Evolutionary conservation across 2,888 invertebrate species (phyloP), one percentile per base, ranked within the genome.

Genomic region (Phymatocera aterrima): DNA sequence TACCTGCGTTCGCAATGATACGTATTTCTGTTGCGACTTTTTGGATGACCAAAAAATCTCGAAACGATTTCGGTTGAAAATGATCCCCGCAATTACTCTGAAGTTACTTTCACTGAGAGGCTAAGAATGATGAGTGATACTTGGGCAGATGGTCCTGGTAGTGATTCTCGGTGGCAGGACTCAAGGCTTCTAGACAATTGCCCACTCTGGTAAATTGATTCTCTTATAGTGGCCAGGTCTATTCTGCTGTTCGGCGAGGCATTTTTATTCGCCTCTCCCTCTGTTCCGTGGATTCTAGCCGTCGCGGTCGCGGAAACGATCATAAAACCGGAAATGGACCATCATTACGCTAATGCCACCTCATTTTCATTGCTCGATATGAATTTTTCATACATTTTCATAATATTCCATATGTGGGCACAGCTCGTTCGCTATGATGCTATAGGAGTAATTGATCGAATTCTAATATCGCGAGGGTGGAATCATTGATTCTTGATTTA

Each of bases 171-270:
- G 21, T 64, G 34, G 65, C 31, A 64, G 61, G n/a, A n/a, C n/a
- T 18, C 21, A 40, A 43, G 68, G 37, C 54, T 78, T 54, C 34
- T 68, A 70, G 78, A 68, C 78, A 78, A 78, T 78, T 78, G 68
- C 68, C 68, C 78, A 70, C 68, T 78, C 68, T 18, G 57, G 68
- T 34, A 78, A 78, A 78, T 78, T 78, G 68, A 70, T 65, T 78
- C 78, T 70, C 78, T 68, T 51, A n/a, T n/a, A 57, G 65, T 51
- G 18, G 78, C 68, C 65, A 37, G 60, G 51, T 18, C 24, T 48
- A 37, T 68, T 78, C 68, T 40, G 57, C 68, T 57, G 54, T 68
- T 48, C 54, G 40, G 78, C 24, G 34, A 43, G 48, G 64, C 43
- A 70, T 37, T 78, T 78, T 78, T 48, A 54, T 70, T 43, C 28